A percentile compares a stretch with the other conserved stretches of the same genome.
phyloP scores from a whole-genome alignment of 2,888 invertebrate genomes.

The Ephialtes manifestator region DNA sequence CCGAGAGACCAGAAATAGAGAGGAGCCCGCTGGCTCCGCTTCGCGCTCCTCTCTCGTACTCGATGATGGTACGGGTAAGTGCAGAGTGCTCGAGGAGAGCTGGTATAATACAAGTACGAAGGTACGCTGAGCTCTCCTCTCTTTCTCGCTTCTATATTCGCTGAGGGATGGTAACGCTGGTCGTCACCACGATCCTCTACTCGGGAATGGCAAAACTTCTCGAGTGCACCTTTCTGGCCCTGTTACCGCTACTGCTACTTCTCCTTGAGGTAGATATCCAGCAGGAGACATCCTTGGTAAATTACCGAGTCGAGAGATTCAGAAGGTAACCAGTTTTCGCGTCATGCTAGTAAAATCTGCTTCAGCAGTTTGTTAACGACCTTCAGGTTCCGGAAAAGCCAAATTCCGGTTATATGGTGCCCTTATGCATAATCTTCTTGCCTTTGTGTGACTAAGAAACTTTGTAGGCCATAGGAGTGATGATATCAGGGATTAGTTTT shows the following conservation, averaged over 20 bases:
- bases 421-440: conserved; percentile 25
- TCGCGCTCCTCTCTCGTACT: conserved; percentile 48
- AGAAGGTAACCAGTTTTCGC: conserved; percentile 38
- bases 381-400: conserved; percentile 5
- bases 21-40: conserved; percentile 32
- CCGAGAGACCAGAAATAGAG: conserved; percentile 45
- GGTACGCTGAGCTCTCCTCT: conserved; percentile 24
- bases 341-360: conserved; percentile 39
- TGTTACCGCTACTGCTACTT: conserved; percentile 22
- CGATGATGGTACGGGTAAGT: conserved; percentile 69
- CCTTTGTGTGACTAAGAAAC: conserved; percentile 7
- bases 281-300: conserved; percentile 49
- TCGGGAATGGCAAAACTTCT: conserved; percentile 68
- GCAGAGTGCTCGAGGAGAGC: conserved; percentile 68
- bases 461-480: not conserved
- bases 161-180: conserved; percentile 44
- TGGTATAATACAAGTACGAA: conserved; percentile 59
- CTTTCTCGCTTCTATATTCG: conserved; percentile 27
- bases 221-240: conserved; percentile 66
- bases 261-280: conserved; percentile 44
- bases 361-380: conserved; percentile 17
- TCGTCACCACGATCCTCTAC: conserved; percentile 56
- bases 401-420: not conserved
- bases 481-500: not conserved
- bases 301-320: conserved; percentile 49